phyloP scores from a whole-genome alignment of 2,113 vertebrate genomes.

The Megaleporinus macrocephalus region DNA sequence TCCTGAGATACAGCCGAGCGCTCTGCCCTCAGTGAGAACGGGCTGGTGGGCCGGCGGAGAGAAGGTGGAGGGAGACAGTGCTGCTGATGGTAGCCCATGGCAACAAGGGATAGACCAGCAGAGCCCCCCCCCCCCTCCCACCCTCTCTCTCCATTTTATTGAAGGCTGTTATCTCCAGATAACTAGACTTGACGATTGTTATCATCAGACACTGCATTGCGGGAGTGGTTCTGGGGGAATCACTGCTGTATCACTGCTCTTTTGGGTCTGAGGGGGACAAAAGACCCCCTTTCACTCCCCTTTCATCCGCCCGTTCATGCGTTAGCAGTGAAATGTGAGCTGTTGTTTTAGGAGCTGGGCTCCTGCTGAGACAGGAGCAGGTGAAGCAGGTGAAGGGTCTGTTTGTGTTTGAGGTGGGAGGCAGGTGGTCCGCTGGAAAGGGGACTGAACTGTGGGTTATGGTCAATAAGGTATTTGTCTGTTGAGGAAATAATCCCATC shows the following conservation, averaged over 20 bases:
- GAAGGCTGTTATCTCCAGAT: not conserved
- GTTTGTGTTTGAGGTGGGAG: not conserved
- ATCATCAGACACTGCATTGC: not conserved
- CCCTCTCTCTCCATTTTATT: not conserved
- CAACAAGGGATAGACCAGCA: slow-evolving; percentile 7
- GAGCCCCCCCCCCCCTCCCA: no score
- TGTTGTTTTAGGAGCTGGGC: not conserved
- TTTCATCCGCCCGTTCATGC: not conserved
- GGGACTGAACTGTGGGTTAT: no score
- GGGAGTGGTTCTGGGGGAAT: not conserved
- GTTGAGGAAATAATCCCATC: not conserved
- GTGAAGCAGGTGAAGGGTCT: not conserved
- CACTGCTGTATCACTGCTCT: not conserved
- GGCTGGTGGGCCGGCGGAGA: not conserved
- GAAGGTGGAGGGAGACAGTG: not conserved
- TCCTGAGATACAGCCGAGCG: not conserved
- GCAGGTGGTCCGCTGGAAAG: not conserved
- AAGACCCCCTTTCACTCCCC: not conserved
- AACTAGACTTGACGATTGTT: not conserved
- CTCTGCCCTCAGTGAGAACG: not conserved
- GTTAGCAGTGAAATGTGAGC: not conserved
- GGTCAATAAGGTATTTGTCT: not conserved
- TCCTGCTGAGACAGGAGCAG: not conserved
- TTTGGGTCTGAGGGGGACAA: not conserved
- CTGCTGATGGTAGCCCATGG: slow-evolving; percentile 18